A percentile compares a stretch with the other conserved stretches of the same genome.
These are phyloP conservation scores for Osmerus mordax DNA, from an alignment of 2,113 vertebrate genomes.

Conservation along the genomic window DNA sequence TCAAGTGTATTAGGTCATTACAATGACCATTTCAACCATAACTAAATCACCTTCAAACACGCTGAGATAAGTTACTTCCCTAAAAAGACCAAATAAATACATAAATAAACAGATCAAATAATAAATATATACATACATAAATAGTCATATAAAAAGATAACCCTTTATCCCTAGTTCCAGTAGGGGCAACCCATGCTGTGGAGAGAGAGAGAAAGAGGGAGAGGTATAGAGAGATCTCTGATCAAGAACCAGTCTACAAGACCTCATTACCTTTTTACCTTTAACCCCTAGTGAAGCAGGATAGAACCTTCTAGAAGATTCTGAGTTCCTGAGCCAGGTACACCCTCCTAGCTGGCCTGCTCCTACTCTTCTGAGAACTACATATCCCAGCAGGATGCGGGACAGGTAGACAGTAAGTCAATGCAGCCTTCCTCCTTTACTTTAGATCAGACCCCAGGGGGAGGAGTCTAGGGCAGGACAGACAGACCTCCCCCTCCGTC, in stretches of 20 bases:
- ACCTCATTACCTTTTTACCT: constrained; percentile 8
- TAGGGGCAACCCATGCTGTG: constrained; percentile 41
- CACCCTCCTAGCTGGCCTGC: too few relatives aligned
- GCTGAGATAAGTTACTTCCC: constrained; percentile 28
- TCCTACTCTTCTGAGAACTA: too few relatives aligned
- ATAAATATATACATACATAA: constrained; percentile 23
- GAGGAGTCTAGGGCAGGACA: neutral
- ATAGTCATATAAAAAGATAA: constrained; percentile 34
- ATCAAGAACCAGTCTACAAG: constrained; percentile 10
- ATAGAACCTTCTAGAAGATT: constrained; percentile 7
- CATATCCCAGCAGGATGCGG: too few relatives aligned
- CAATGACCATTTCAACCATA: too few relatives aligned
- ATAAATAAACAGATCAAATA: constrained; percentile 41
- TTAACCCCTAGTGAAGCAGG: neutral
- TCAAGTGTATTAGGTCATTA: too few relatives aligned
- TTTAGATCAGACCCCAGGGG: neutral
- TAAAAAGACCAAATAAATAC: constrained; percentile 44
- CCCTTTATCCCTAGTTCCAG: constrained; percentile 17
- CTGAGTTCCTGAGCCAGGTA: constrained; percentile 44
- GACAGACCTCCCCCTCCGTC: neutral
- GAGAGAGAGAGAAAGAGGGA: constrained; percentile 11
- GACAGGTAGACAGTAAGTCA: too few relatives aligned
- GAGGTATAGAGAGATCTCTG: constrained; percentile 18
- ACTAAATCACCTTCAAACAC: too few relatives aligned
- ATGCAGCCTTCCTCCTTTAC: neutral